Percentiles rank a stretch among this genome's conserved stretches.
These are phyloP conservation scores for Hypomesus transpacificus DNA, from an alignment of 2,113 vertebrate species.

Conservation along the genomic window DNA sequence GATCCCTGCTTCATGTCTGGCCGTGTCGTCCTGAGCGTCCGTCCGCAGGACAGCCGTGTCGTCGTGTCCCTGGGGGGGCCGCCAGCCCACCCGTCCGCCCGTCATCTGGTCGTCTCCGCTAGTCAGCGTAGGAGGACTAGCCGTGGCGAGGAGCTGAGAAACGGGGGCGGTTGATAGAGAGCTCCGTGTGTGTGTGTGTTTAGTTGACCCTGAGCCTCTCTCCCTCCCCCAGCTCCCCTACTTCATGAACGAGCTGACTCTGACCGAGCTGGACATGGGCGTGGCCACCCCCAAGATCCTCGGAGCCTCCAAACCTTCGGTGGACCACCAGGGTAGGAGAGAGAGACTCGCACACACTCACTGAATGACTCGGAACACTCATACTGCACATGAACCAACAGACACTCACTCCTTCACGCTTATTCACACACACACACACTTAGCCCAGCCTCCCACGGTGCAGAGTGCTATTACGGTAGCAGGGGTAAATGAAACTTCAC, in stretches of 20 bases:
- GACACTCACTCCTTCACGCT: background rate
- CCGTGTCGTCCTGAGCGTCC: background rate
- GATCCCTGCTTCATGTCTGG: background rate
- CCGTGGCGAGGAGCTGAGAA: background rate
- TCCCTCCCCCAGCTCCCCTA: constrained; percentile 83
- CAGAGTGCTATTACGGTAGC: background rate
- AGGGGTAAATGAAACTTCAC: background rate
- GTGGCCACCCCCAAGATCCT: constrained; percentile 90
- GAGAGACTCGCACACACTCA: background rate
- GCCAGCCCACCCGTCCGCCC: background rate
- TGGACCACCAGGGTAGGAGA: constrained; percentile 87
- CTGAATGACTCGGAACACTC: background rate
- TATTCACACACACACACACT: background rate
- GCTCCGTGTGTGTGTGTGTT: background rate
- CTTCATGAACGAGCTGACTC: constrained; percentile 97
- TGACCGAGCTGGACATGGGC: constrained; percentile 98
- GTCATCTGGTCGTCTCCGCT: constrained; percentile 8
- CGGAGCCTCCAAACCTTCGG: constrained; percentile 83
- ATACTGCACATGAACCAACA: background rate
- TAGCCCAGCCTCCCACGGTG: background rate
- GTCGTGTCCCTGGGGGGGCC: background rate
- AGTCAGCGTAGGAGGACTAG: background rate
- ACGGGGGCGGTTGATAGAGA: background rate
- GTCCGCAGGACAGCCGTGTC: background rate
- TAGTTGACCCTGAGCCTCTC: background rate